phyloP scores from a whole-genome alignment of 2,797 vertebrate genomes.

The Epinephelus malabaricus region DNA sequence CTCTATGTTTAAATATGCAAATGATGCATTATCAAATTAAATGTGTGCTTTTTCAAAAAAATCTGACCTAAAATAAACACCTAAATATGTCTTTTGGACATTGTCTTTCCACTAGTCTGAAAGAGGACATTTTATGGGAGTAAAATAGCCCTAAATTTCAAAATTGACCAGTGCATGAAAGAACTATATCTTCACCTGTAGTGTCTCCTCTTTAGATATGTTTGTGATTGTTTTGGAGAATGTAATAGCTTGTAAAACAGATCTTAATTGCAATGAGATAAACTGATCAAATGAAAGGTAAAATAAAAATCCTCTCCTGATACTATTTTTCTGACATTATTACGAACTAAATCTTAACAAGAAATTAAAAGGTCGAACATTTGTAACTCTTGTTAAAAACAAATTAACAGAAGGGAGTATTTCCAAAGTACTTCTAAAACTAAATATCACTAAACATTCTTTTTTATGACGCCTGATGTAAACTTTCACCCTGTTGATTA shows the following conservation, averaged over 20 bases:
- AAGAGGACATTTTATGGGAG: too few species aligned
- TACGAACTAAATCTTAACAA: background rate
- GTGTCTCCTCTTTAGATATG: background rate
- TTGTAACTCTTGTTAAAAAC: background rate
- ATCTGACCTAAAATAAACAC: too few species aligned
- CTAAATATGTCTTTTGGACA: too few species aligned
- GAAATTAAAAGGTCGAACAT: constrained; percentile 9
- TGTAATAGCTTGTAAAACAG: constrained; percentile 1
- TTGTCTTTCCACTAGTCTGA: too few species aligned
- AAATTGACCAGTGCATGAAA: too few species aligned
- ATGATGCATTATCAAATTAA: too few species aligned
- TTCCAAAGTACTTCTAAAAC: background rate
- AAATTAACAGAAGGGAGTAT: background rate
- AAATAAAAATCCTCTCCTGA: background rate
- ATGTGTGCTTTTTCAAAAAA: too few species aligned
- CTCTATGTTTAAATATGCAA: too few species aligned
- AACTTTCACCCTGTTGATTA: constrained; percentile 57
- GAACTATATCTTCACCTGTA: too few species aligned
- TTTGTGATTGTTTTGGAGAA: background rate
- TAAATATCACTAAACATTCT: constrained; percentile 14
- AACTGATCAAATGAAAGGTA: background rate
- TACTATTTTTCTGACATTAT: background rate
- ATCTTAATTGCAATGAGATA: background rate
- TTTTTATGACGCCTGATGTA: constrained; percentile 45
- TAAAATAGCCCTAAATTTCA: too few species aligned